Percentiles rank a stretch among this genome's conserved stretches.
Conservation (phyloP, 2,113 vertebrate species). For the Murina feae region DNA sequence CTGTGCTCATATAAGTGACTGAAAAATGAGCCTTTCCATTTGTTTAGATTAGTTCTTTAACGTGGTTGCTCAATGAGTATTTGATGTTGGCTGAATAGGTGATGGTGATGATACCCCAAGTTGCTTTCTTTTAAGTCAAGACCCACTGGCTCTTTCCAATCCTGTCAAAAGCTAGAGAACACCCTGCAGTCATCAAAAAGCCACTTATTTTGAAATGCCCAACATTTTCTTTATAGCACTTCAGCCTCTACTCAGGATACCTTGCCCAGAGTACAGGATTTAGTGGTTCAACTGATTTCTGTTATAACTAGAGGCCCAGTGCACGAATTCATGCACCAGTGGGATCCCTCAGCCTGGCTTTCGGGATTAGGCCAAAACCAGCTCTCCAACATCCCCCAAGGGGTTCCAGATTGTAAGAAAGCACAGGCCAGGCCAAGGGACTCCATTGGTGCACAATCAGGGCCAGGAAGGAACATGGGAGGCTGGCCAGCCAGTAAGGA, state of each 20-base stretch:
- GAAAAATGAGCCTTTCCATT: not conserved
- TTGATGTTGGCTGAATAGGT: not conserved
- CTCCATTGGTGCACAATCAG: too few species aligned
- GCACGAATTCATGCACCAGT: too few species aligned
- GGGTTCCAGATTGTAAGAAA: too few species aligned
- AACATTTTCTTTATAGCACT: not conserved
- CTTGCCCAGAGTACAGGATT: not conserved
- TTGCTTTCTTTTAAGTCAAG: constrained; percentile 28
- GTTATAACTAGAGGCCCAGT: not conserved
- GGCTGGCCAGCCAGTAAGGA: too few species aligned
- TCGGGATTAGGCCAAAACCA: rapidly evolving
- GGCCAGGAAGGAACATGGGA: rapidly evolving
- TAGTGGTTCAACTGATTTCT: not conserved
- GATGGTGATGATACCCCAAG: not conserved
- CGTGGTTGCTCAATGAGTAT: not conserved
- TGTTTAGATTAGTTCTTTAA: not conserved
- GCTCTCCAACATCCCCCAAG: too few species aligned
- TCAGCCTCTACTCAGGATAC: not conserved
- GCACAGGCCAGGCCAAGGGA: too few species aligned
- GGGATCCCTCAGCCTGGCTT: too few species aligned
- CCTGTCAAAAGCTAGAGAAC: not conserved
- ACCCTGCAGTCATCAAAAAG: not conserved
- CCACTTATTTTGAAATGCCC: constrained; percentile 4
- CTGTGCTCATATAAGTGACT: not conserved
- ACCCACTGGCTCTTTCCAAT: not conserved